These are phyloP conservation scores for Carabus problematicus DNA, from an alignment of 2,888 invertebrate genomes.

Conservation along the genomic window DNA sequence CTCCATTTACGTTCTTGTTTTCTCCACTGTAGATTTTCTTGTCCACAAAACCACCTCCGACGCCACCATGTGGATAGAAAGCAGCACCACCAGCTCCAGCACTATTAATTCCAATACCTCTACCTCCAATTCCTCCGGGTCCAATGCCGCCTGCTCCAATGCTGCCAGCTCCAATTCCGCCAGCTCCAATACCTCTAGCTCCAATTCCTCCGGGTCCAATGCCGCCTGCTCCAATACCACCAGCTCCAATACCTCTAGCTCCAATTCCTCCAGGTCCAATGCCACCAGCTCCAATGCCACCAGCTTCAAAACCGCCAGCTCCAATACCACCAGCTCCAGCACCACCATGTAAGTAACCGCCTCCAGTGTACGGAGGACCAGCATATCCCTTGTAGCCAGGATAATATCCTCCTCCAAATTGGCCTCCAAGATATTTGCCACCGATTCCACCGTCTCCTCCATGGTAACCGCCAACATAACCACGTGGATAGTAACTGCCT, in stretches of 20 bases:
- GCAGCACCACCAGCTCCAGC: slow-evolving; percentile 50
- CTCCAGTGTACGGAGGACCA: slow-evolving; percentile 41
- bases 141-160: slow-evolving; percentile 43
- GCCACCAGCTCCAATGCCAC: slow-evolving; percentile 54
- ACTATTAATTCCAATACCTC: slow-evolving; percentile 44
- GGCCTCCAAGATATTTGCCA: slow-evolving; percentile 46
- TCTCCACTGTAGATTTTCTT: slow-evolving; percentile 66
- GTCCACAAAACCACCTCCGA: slow-evolving; percentile 60
- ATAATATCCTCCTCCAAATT: slow-evolving; percentile 44
- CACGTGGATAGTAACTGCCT: slow-evolving; percentile 64
- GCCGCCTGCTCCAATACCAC: slow-evolving; percentile 40
- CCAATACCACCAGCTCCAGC: slow-evolving; percentile 50
- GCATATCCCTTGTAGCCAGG: too few species aligned
- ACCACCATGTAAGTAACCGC: slow-evolving; percentile 54
- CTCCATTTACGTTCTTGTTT: slow-evolving; percentile 58
- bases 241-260: slow-evolving; percentile 45
- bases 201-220: slow-evolving; percentile 45
- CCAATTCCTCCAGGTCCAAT: slow-evolving; percentile 52
- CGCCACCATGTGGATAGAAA: slow-evolving; percentile 48
- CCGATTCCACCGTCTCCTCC: slow-evolving; percentile 51
- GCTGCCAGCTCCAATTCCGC: slow-evolving; percentile 51
- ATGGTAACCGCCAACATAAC: slow-evolving; percentile 16
- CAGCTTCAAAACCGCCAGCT: slow-evolving; percentile 50
- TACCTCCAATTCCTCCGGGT: slow-evolving; percentile 27
- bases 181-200: slow-evolving; percentile 50